Evolutionary conservation across 2,113 vertebrate genomes (phyloP), one percentile per base, ranked within the genome.

Genomic region (Hiodon tergisus): DNA sequence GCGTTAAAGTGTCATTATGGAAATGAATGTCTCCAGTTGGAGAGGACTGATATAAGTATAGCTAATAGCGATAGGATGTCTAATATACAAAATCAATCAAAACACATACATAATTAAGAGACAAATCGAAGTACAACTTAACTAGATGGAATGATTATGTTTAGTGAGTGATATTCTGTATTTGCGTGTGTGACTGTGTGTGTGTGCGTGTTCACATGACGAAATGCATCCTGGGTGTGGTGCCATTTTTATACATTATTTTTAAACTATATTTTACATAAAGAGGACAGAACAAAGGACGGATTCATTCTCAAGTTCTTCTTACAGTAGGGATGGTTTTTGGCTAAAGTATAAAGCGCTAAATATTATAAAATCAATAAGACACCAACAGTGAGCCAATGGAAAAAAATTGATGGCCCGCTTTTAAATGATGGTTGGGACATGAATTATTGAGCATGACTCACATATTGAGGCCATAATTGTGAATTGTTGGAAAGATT

Each of bases 301-400:
- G 6, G 48, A 63, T 69, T 13, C 14, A 70, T 51, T 76, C 8
- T 78, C 14, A 53, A 70, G 66, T 69, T 57, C 48, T 61, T 13
- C 11, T 31, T 75, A 66, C 54, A 62, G 78, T 77, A 81, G 84
- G 84, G 77, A 82, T 60, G 81, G 60, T 83, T 83, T 85, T 84
- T 85, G 83, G 87, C 83, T 61, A 66, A 70, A 72, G 81, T 62
- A 47, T 65, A 62, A 67, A 83, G 74, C 78, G 76, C 84, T 77
- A 82, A 88, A 85, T 84, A 82, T 81, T 84, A 80, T 79, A 72
- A 80, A 84, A 86, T 88, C 85, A 80, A 87, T 88, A 85, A 81
- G n/a, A 60, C 76, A 83, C 79, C 75, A 82, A 83, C 76, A 81
- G 78, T 77, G 80, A 86, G 79, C 79, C 55, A 75, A 81, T 81